Conservation (phyloP, 2,888 invertebrate genomes). For the Apodemia hepburni region DNA sequence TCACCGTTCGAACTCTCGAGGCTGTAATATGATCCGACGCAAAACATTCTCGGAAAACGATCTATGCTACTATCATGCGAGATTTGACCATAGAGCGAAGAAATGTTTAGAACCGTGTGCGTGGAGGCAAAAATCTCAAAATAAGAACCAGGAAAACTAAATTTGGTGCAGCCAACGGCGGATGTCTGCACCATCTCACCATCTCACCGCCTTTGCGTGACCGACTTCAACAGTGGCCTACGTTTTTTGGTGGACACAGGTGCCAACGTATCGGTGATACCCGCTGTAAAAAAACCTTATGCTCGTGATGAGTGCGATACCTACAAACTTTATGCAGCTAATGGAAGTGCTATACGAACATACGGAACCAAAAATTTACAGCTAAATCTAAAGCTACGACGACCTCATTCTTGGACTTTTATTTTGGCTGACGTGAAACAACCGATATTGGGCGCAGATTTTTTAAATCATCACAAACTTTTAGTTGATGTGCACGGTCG, state of each 20-base stretch:
- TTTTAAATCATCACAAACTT: slow-evolving; percentile 25
- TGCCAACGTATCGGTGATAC: slow-evolving; percentile 26
- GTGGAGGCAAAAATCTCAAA: slow-evolving; percentile 19
- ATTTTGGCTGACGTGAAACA: slow-evolving; percentile 23
- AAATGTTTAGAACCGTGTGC: slow-evolving; percentile 27
- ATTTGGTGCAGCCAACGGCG: slow-evolving; percentile 25
- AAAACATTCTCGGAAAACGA: slow-evolving; percentile 2
- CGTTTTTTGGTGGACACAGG: slow-evolving; percentile 24
- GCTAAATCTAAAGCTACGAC: slow-evolving; percentile 22
- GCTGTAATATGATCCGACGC: slow-evolving; percentile 14
- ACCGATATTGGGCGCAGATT: slow-evolving; percentile 27
- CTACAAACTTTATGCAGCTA: slow-evolving; percentile 34
- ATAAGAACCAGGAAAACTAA: slow-evolving; percentile 25
- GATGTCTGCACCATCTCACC: slow-evolving; percentile 22
- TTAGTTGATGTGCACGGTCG: slow-evolving; percentile 3
- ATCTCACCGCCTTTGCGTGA: slow-evolving; percentile 27
- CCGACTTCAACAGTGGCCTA: slow-evolving; percentile 24
- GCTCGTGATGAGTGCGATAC: background rate
- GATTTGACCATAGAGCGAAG: slow-evolving; percentile 21
- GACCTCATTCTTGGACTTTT: slow-evolving; percentile 23
- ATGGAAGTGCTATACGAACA: slow-evolving; percentile 25
- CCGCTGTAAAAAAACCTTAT: slow-evolving; percentile 14
- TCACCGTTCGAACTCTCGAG: slow-evolving; percentile 16
- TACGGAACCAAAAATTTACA: slow-evolving; percentile 20
- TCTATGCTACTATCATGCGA: slow-evolving; percentile 23